These are phyloP conservation scores for Tribolium castaneum DNA, from an alignment of 1,140 invertebrate genomes.

Conservation along the genomic window DNA sequence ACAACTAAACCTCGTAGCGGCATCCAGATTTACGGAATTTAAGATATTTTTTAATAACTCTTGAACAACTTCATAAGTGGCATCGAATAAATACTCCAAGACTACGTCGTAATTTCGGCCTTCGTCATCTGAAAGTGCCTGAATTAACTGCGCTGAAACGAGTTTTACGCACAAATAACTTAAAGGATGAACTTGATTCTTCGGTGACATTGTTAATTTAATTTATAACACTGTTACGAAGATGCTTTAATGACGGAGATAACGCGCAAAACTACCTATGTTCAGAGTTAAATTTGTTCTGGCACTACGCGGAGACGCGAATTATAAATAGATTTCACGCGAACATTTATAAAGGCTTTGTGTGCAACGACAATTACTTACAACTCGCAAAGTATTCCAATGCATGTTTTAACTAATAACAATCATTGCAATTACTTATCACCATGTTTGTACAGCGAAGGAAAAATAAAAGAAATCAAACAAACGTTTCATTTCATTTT, in stretches of 20 bases:
- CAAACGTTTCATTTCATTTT: too few species aligned
- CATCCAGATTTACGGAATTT: conserved; percentile 72
- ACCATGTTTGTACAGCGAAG: too few species aligned
- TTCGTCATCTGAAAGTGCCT: conserved; percentile 58
- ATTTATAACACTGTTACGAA: conserved; percentile 23
- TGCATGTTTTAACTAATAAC: too few species aligned
- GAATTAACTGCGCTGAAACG: conserved; percentile 56
- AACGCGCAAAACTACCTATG: conserved; percentile 34
- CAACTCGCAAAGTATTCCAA: too few species aligned
- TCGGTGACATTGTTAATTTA: conserved; percentile 59
- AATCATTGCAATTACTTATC: too few species aligned
- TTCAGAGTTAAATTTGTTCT: conserved; percentile 20
- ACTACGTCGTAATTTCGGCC: conserved; percentile 53
- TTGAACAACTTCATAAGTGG: conserved; percentile 70
- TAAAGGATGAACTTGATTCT: conserved; percentile 53
- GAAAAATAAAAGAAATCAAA: too few species aligned
- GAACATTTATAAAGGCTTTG: neutral
- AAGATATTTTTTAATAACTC: conserved; percentile 72
- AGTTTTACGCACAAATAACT: conserved; percentile 53
- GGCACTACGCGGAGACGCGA: neutral
- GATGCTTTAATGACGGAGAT: conserved; percentile 7
- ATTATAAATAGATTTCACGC: conserved; percentile 20
- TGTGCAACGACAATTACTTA: too few species aligned
- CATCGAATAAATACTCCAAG: conserved; percentile 52
- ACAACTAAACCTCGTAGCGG: conserved; percentile 71